Conservation (phyloP, 2,113 vertebrate species). For the Cyrtonyx montezumae region DNA sequence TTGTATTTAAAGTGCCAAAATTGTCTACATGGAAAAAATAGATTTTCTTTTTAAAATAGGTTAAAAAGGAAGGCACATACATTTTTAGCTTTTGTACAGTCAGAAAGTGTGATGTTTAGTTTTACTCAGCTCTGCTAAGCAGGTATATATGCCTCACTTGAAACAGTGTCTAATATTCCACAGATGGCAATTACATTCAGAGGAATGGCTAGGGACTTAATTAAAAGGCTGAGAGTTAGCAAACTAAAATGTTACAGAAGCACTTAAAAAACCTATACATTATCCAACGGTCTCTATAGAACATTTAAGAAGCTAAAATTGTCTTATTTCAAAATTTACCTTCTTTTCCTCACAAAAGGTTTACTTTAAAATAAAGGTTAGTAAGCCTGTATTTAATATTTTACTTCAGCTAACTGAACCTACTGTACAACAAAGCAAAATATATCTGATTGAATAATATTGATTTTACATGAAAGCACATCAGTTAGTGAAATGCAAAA, state of each 20-base stretch:
- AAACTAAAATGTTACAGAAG: conserved; percentile 68
- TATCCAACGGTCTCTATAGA: conserved; percentile 58
- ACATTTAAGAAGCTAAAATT: conserved; percentile 68
- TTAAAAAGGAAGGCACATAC: conserved; percentile 54
- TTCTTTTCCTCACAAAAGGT: conserved; percentile 51
- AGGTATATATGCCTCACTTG: conserved; percentile 58
- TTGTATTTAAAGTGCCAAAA: conserved; percentile 71
- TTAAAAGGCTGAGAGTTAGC: conserved; percentile 77
- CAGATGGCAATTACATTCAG: conserved; percentile 76
- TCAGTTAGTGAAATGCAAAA: conserved; percentile 80
- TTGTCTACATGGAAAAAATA: conserved; percentile 64
- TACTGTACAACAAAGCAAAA: conserved; percentile 70
- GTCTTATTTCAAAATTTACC: conserved; percentile 55
- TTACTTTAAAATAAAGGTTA: conserved; percentile 62
- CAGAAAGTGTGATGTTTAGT: conserved; percentile 43
- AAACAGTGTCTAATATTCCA: conserved; percentile 75
- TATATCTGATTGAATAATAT: conserved; percentile 71
- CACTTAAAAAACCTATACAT: conserved; percentile 74
- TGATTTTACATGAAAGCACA: conserved; percentile 80
- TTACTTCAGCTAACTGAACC: conserved; percentile 52
- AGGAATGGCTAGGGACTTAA: conserved; percentile 78
- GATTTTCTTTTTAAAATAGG: conserved; percentile 49
- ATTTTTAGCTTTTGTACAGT: conserved; percentile 66
- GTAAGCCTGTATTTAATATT: conserved; percentile 51
- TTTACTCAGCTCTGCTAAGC: conserved; percentile 63